phyloP scores from a whole-genome alignment of 2,888 invertebrate species.

The Thereva nobilitata region DNA sequence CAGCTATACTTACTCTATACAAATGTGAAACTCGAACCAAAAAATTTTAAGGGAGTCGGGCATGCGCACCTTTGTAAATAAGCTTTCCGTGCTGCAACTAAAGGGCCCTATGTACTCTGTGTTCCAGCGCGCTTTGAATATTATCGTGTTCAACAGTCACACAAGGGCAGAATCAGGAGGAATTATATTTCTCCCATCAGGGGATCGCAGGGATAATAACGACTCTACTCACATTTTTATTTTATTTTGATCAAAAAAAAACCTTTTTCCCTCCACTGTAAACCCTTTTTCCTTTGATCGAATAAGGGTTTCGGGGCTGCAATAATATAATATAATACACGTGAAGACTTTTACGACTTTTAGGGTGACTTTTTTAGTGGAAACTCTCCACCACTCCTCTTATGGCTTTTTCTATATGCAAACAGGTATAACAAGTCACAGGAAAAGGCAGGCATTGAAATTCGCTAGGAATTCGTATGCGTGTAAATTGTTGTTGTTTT shows the following conservation, averaged over 20 bases:
- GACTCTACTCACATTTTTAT: conserved; percentile 9
- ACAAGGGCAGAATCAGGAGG: conserved; percentile 4
- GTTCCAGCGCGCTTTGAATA: not conserved
- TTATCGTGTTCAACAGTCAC: conserved; percentile 11
- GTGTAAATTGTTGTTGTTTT: too few species aligned
- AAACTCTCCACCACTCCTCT: conserved; percentile 39
- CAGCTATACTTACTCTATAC: not conserved
- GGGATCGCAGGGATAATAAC: conserved; percentile 16
- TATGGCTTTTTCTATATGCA: conserved; percentile 1
- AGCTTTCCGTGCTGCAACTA: not conserved
- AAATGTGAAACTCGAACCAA: not conserved
- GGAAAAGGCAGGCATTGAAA: too few species aligned
- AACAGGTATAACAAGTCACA: conserved; percentile 25
- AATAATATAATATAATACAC: too few species aligned
- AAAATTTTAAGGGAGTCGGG: conserved; percentile 25
- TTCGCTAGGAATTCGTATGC: too few species aligned
- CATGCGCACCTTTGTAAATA: conserved; percentile 36
- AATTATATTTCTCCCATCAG: conserved; percentile 4
- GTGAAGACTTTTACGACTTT: conserved; percentile 7
- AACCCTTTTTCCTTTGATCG: conserved; percentile 29
- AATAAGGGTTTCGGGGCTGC: not conserved
- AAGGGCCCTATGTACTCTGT: conserved; percentile 1
- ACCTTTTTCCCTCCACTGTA: not conserved
- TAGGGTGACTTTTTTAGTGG: conserved; percentile 35
- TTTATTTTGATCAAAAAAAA: conserved; percentile 16